Evolutionary conservation across 2,888 invertebrate genomes (phyloP).

Genomic region (Sphaeridia pumilis): DNA sequence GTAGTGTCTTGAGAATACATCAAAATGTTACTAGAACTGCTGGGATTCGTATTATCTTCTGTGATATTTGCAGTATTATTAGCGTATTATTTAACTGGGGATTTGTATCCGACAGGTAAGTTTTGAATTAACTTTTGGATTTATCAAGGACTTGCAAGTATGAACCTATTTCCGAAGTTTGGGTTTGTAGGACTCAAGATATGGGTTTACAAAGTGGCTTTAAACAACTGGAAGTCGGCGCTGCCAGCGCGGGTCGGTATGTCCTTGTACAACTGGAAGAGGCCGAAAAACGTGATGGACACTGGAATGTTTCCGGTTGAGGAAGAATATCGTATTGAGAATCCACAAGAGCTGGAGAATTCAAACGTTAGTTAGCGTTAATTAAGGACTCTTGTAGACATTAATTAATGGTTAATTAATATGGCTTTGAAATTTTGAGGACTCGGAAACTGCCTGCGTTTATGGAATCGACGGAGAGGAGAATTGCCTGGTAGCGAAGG

Average conservation of each 20-base stretch:
- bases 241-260: constrained; percentile 21
- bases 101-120: constrained; percentile 31
- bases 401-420: neutral
- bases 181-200: constrained; percentile 21
- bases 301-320: constrained; percentile 19
- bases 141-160: constrained; percentile 16
- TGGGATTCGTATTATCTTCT: constrained; percentile 21
- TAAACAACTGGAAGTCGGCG: constrained; percentile 27
- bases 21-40: constrained; percentile 9
- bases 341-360: constrained; percentile 13
- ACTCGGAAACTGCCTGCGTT: constrained; percentile 42
- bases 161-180: neutral
- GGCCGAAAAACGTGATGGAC: constrained; percentile 17
- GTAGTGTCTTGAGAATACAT: neutral
- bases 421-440: constrained; percentile 12
- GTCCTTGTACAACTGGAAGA: constrained; percentile 1
- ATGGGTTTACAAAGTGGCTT: constrained; percentile 16
- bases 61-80: constrained; percentile 21
- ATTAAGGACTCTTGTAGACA: neutral
- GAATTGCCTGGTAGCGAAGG: constrained; percentile 45
- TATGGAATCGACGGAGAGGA: constrained; percentile 49
- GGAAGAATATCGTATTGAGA: constrained; percentile 21
- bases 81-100: constrained; percentile 22
- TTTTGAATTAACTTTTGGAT: constrained; percentile 9
- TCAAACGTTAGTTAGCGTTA: constrained; percentile 10